A percentile compares a stretch with the other conserved stretches of the same genome.
phyloP scores from a whole-genome alignment of 2,797 vertebrate genomes.

The Tenualosa ilisha region DNA sequence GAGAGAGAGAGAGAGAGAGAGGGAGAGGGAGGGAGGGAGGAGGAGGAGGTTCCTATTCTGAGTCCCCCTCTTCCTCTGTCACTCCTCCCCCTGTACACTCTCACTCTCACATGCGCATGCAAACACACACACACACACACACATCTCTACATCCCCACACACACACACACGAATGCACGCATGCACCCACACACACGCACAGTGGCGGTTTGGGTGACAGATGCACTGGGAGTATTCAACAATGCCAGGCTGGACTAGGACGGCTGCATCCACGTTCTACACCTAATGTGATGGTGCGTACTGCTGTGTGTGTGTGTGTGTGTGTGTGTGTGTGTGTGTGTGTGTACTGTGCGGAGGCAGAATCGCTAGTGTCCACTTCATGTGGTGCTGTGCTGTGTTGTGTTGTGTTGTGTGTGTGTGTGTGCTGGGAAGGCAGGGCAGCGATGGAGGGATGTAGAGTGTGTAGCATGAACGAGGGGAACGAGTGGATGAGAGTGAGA shows the following conservation, averaged over 20 bases:
- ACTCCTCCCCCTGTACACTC: slow-evolving; percentile 20
- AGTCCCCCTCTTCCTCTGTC: slow-evolving; percentile 64
- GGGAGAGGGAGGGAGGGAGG: slow-evolving; percentile 46
- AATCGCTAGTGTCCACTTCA: too few relatives aligned
- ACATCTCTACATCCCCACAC: slow-evolving; percentile 23
- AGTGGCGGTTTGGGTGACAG: slow-evolving; percentile 68
- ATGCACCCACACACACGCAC: slow-evolving; percentile 35
- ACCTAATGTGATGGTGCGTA: slow-evolving; percentile 85
- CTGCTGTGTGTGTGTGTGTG: slow-evolving; percentile 76
- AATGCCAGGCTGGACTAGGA: slow-evolving; percentile 75
- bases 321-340: slow-evolving; percentile 12
- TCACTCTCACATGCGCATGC: background rate
- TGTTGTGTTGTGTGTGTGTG: background rate
- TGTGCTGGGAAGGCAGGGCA: slow-evolving; percentile 29
- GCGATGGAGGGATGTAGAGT: slow-evolving; percentile 60
- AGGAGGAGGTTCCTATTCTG: slow-evolving; percentile 83
- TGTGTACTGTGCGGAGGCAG: background rate
- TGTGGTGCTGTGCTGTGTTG: background rate
- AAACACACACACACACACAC: slow-evolving; percentile 36
- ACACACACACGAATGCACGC: background rate
- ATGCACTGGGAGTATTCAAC: slow-evolving; percentile 84
- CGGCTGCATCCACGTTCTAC: slow-evolving; percentile 76
- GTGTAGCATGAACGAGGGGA: slow-evolving; percentile 55
- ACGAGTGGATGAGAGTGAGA: slow-evolving; percentile 80
- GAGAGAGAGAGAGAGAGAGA: background rate